Percentiles rank a stretch among this genome's conserved stretches.
These are phyloP conservation scores for Ips typographus DNA, from an alignment of 1,140 invertebrate genomes.

Conservation along the genomic window DNA sequence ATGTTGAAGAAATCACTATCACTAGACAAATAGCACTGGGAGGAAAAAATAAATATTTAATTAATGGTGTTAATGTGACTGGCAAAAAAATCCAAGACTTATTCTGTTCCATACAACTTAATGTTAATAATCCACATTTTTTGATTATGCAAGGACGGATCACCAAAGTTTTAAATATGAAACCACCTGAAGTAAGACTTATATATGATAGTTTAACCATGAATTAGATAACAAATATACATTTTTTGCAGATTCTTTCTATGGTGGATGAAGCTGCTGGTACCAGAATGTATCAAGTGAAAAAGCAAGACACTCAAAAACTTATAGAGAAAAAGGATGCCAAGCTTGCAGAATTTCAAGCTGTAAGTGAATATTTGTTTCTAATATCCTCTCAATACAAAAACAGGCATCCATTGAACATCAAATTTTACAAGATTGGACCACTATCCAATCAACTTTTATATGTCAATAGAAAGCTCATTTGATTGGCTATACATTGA, in stretches of 20 bases:
- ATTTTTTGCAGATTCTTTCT: constrained; percentile 74
- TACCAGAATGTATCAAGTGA: constrained; percentile 96
- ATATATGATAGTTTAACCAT: constrained; percentile 24
- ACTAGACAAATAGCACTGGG: constrained; percentile 83
- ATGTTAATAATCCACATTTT: constrained; percentile 99
- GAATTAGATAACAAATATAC: background rate
- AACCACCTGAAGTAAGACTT: constrained; percentile 81
- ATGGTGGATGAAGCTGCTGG: constrained; percentile 99
- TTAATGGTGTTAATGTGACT: constrained; percentile 89
- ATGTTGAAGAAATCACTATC: constrained; percentile 89
- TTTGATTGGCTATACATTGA: too few relatives aligned
- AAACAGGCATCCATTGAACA: too few relatives aligned
- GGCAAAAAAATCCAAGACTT: constrained; percentile 91
- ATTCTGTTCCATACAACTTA: constrained; percentile 95
- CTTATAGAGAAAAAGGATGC: constrained; percentile 94
- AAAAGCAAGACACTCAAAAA: constrained; percentile 84
- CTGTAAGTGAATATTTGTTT: constrained; percentile 56
- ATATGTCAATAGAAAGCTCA: too few relatives aligned
- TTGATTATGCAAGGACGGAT: constrained; percentile 99
- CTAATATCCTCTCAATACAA: too few relatives aligned
- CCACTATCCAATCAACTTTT: too few relatives aligned
- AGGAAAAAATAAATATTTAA: constrained; percentile 91
- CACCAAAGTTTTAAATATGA: constrained; percentile 99
- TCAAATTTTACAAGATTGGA: too few relatives aligned
- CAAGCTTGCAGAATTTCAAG: constrained; percentile 84